Percentiles rank a stretch among this genome's conserved stretches.
phyloP scores from a whole-genome alignment of 2,888 invertebrate species.

The Monochamus alternatus region DNA sequence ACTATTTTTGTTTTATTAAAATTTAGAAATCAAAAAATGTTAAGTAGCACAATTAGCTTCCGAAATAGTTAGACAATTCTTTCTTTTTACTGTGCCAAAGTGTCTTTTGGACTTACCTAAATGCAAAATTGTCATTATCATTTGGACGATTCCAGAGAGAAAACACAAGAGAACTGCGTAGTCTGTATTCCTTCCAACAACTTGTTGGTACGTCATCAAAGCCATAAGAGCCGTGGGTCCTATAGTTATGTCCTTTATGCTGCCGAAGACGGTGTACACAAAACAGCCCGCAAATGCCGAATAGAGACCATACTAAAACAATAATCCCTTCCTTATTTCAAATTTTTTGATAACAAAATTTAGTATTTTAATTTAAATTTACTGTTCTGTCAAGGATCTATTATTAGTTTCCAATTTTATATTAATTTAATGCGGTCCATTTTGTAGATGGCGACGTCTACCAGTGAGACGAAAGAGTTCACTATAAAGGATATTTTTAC shows the following conservation, averaged over 20 bases:
- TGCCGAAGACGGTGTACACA: conserved; percentile 91
- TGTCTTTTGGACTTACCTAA: conserved; percentile 76
- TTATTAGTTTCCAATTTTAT: no score
- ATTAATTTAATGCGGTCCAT: no score
- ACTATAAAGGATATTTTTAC: conserved; percentile 21
- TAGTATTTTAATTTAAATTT: neutral
- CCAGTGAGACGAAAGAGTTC: no score
- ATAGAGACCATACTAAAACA: conserved; percentile 91
- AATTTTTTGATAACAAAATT: neutral
- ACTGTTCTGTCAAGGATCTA: no score
- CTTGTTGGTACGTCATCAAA: conserved; percentile 89
- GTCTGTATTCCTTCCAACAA: conserved; percentile 79
- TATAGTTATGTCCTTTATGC: conserved; percentile 89
- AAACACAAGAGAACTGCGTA: conserved; percentile 90
- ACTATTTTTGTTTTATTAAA: no score
- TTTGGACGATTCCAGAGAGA: conserved; percentile 85
- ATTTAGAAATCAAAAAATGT: no score
- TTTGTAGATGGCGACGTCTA: no score
- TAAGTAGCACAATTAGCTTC: no score
- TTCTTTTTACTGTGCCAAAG: no score
- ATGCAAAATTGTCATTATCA: conserved; percentile 86
- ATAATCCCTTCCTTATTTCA: neutral
- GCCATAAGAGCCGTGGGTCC: conserved; percentile 97
- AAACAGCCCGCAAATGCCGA: conserved; percentile 96
- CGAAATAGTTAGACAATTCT: neutral